These are phyloP conservation scores for Agrochola litura DNA, from an alignment of 2,888 invertebrate species.

Conservation along the genomic window DNA sequence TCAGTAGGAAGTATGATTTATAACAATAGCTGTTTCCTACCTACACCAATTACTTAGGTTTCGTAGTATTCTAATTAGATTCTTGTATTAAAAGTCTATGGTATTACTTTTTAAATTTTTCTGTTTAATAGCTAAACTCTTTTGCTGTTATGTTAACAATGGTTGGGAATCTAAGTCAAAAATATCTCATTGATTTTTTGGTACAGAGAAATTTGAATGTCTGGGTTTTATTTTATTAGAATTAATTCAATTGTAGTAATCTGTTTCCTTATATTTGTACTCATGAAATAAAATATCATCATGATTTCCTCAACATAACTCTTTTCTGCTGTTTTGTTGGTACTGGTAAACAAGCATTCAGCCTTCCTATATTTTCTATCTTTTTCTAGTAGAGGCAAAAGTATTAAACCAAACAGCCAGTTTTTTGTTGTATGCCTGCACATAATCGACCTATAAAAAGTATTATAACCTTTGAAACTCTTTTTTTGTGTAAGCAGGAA, in stretches of 20 bases:
- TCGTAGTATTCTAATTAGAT: slow-evolving; percentile 21
- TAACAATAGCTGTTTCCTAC: background rate
- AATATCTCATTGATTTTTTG: slow-evolving; percentile 35
- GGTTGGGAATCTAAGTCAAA: slow-evolving; percentile 38
- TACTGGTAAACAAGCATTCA: background rate
- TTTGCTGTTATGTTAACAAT: slow-evolving; percentile 7
- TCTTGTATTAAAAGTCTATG: slow-evolving; percentile 15
- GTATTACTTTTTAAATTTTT: background rate
- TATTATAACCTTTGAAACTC: background rate
- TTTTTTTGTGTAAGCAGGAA: slow-evolving; percentile 24
- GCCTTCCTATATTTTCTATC: background rate
- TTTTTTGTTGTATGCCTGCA: background rate
- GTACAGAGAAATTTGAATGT: background rate
- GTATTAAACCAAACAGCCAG: background rate
- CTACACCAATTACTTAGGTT: slow-evolving; percentile 3
- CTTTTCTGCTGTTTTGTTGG: background rate
- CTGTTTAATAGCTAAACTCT: background rate
- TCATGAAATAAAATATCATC: background rate
- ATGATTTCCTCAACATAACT: background rate
- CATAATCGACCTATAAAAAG: slow-evolving; percentile 1
- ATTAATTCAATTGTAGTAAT: background rate
- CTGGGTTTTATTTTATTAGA: background rate
- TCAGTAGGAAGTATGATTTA: slow-evolving; percentile 12
- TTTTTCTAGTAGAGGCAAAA: background rate
- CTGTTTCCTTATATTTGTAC: background rate